Evolutionary conservation across 1,140 invertebrate species (phyloP).

Genomic region (Zaprionus ghesquierei): DNA sequence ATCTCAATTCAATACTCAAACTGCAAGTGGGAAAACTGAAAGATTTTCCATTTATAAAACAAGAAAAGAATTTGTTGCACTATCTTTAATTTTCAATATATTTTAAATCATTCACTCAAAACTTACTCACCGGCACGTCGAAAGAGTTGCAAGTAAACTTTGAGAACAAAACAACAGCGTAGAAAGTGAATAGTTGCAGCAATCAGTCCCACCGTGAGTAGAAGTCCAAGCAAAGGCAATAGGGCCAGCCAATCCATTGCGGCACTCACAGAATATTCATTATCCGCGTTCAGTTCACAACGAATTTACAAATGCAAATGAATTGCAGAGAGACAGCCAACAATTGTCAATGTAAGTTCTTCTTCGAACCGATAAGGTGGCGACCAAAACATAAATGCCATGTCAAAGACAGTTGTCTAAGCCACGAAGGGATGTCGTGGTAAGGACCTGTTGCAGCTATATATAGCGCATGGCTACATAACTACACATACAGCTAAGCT

Average conservation of each 20-base stretch:
- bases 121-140: constrained; percentile 32
- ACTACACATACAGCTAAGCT: not conserved
- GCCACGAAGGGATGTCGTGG: not conserved
- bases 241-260: constrained; percentile 37
- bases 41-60: not conserved
- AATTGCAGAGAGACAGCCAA: not conserved
- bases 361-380: not conserved
- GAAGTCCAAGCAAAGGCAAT: constrained; percentile 15
- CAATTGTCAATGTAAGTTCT: not conserved
- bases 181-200: constrained; percentile 32
- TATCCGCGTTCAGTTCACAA: constrained; percentile 23
- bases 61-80: not conserved
- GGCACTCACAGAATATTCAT: not conserved
- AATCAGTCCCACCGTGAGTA: constrained; percentile 8
- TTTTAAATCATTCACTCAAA: not conserved
- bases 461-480: not conserved
- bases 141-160: constrained; percentile 32
- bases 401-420: not conserved
- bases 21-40: not conserved
- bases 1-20: not conserved
- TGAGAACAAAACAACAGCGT: constrained; percentile 32
- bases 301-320: constrained; percentile 44
- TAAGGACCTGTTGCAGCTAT: constrained; percentile 17
- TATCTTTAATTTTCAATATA: not conserved
- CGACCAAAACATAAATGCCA: not conserved